Evolutionary conservation across 2,113 vertebrate genomes (phyloP), one percentile per base, ranked within the genome.

Genomic region (Caranx ignobilis): DNA sequence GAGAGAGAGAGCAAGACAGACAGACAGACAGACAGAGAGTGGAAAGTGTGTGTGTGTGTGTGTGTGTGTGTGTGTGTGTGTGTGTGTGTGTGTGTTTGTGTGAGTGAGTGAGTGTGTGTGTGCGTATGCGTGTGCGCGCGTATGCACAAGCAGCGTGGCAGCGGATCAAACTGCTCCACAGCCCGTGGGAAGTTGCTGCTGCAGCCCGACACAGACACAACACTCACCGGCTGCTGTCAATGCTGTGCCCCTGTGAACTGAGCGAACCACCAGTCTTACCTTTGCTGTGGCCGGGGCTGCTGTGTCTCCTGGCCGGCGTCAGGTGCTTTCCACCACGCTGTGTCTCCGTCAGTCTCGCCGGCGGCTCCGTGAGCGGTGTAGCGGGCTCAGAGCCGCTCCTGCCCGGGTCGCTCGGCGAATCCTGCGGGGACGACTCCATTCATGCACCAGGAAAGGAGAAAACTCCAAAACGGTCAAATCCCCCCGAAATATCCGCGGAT

Each of bases 381-480:
- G 91, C 94, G 91, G 95, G 89, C 81, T 95, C 94, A 71, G 94
- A 89, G 91, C 89, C 89, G 90, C 94, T 95, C 91, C 92, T 95
- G 88, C 89, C 91, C 93, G 91, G 71, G 64, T 88, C 95, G 90
- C 90, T 95, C 88, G 79, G 89, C 61, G 94, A 92, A 91, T 95
- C 95, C 86, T 93, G 94, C 93, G 93, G 92, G 84, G 95, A 94
- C 88, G 95, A 93, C 93, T 96, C 96, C 96, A 96, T 96, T 37
- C 75, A 73, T n/a, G 12, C 77, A 60, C 64, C 66, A 62, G 13
- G 10, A 16, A 50, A 35, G 5, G 32, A n/a, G 35, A 15, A 71
- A 64, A 65, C 50, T 52, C 52, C 68, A 26, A 26, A 59, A 16
- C 13, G 21, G 50, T 12, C 26, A 35, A 69, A 48, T 12, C 39